These are phyloP conservation scores for Chrysochloris asiatica DNA, from an alignment of 2,113 vertebrate species.

Conservation along the genomic window DNA sequence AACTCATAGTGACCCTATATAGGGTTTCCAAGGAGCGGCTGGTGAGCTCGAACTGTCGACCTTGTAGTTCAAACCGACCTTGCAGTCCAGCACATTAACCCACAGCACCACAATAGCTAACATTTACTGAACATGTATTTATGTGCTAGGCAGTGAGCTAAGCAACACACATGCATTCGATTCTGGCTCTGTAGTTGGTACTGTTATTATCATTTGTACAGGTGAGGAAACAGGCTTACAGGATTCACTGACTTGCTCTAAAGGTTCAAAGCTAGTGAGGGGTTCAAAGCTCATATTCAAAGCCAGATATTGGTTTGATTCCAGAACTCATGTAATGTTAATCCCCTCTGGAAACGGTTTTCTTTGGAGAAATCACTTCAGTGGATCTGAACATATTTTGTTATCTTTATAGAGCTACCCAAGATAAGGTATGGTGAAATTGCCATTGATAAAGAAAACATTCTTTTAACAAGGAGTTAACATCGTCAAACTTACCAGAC, in stretches of 20 bases:
- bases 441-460: background rate
- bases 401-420: background rate
- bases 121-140: background rate
- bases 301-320: background rate
- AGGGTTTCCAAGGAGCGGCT: no score
- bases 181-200: background rate
- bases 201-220: background rate
- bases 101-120: background rate
- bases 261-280: constrained; percentile 1
- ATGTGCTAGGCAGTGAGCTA: background rate
- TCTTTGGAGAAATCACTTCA: constrained; percentile 2
- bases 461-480: background rate
- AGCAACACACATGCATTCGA: background rate
- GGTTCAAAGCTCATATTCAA: background rate
- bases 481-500: no score
- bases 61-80: no score
- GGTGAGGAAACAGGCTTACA: constrained; percentile 12
- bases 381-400: background rate
- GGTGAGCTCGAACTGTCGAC: no score
- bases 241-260: background rate
- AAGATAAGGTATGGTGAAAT: background rate
- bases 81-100: no score
- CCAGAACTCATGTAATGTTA: background rate
- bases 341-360: background rate
- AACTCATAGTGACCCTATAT: no score